Base-by-base conservation (phyloP, 2,888 invertebrate species). In the Fragum whitleyi region DNA sequence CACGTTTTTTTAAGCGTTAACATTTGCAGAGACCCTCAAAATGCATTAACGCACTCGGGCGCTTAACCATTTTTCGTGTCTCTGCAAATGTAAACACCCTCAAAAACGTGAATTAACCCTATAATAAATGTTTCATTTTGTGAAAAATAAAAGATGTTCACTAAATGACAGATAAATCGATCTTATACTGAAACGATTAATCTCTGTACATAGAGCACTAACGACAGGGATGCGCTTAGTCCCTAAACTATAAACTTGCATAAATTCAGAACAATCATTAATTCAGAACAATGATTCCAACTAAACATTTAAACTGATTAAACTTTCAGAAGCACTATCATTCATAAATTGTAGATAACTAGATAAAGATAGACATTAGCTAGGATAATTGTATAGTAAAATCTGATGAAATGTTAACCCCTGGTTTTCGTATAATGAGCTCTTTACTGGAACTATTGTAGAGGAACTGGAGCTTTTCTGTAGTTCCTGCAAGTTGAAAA, bases 351-450 rank as follows among this genome's bases (percentile, higher is more conserved):
- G 7, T 47, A 47, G 47, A 47, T 47, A n/a, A 47, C 47, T 47
- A 47, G 14, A 47, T n/a, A 9, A 47, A n/a, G n/a, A 3, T 47
- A 47, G 57, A n/a, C 32, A 29, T 14, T n/a, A 70, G 36, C 77
- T 81, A 81, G 28, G 85, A 77, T 21, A 85, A 77, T 69, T 74
- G 85, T 61, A 97, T 96, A 75, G 95, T 95, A 96, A 97, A 98
- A 87, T 96, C 96, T 83, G 96, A 95, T 36, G 96, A 96, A 95
- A 98, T 96, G 91, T 96, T 96, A 69, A 98, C 96, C 32, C 95
- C 97, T 0, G 98, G 98, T 90, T 98, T 98, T 86, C 98, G 95
- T 21, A 99, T 95, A 0, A 96, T 96, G 19, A 98, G 94, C 0
- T 96, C 96, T 80, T 93, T 85, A 53, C 62, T 79, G 23, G 80